Evolutionary conservation across 2,888 invertebrate species (phyloP), one percentile per base, ranked within the genome.

Genomic region (Parochlus steinenii): DNA sequence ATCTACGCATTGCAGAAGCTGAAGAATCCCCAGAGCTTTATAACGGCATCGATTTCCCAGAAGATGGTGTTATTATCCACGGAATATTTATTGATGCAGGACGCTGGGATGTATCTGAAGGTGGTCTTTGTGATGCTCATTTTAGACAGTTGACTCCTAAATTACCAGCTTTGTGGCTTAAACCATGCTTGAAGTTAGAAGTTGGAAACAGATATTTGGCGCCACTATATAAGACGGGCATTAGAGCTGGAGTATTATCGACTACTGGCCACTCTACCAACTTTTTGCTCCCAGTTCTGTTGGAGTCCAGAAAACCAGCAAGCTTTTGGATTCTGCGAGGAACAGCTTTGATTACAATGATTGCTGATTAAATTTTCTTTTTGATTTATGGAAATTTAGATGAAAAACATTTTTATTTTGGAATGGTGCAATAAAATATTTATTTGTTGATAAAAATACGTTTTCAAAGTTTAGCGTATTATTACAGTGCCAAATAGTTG

Each of bases 191-290:
- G n/a, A 38, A 48, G 22, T 8, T 56, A 1, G 25, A 40, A 2
- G 6, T 43, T 1, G 26, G 39, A 10, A 28, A 41, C 11, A 50
- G 56, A 7, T 58, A 58, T 38, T 54, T 57, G 34, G 71, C 78
- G 14, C 90, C 90, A 0, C 60, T 90, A 10, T 90, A 90, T 57
- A 90, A 89, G 61, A 90, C 90, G 0, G 75, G 83, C 20, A 74
- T 80, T 44, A 66, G 90, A 39, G 83, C 87, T 15, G 90, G 90
- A 26, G 71, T 72, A 0, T 64, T 90, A 10, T 87, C 87, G 6
- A 90, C 89, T 0, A 90, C 89, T 1, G 90, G 90, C 0, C 89
- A 89, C 58, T 89, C 87, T 47, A 90, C 89, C 2, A 90, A 90
- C 63, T 90, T 89, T 52, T 81, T 90, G 20, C 66, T 89, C 27